phyloP scores from a whole-genome alignment of 2,888 invertebrate species.

The Plusia festucae region DNA sequence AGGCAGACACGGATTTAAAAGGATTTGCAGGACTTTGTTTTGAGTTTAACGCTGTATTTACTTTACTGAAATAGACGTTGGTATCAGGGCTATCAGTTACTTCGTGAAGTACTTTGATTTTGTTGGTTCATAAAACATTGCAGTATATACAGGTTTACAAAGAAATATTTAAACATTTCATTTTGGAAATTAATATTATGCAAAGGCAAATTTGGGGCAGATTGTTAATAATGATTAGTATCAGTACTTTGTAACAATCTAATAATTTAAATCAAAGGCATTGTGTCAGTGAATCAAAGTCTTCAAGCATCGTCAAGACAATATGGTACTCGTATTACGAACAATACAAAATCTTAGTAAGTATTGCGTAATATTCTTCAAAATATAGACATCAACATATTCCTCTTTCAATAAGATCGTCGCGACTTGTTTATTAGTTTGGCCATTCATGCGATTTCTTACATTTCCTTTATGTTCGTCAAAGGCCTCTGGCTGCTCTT shows the following conservation, averaged over 20 bases:
- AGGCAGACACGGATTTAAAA: constrained; percentile 69
- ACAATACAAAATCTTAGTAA: not conserved
- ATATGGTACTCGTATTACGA: no score
- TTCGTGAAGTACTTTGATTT: not conserved
- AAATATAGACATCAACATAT: not conserved
- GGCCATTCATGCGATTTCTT: constrained; percentile 21
- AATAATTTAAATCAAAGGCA: no score
- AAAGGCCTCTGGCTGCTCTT: constrained; percentile 33
- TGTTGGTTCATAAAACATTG: no score
- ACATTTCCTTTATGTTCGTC: constrained; percentile 32
- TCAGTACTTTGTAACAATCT: not conserved
- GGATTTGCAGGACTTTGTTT: constrained; percentile 68
- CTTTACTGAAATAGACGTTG: not conserved
- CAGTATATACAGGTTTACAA: no score
- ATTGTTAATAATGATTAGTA: no score
- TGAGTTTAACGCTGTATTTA: constrained; percentile 52
- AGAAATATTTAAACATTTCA: no score
- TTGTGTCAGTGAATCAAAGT: not conserved
- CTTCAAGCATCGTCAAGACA: not conserved
- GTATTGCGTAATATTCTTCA: not conserved
- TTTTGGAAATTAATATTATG: no score
- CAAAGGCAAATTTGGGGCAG: not conserved
- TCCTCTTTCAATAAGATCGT: constrained; percentile 30
- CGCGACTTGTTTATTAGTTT: constrained; percentile 44
- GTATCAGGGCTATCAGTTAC: not conserved